Evolutionary conservation across 2,797 vertebrate genomes (phyloP), one percentile per base, ranked within the genome.

Genomic region (Galago senegalensis): DNA sequence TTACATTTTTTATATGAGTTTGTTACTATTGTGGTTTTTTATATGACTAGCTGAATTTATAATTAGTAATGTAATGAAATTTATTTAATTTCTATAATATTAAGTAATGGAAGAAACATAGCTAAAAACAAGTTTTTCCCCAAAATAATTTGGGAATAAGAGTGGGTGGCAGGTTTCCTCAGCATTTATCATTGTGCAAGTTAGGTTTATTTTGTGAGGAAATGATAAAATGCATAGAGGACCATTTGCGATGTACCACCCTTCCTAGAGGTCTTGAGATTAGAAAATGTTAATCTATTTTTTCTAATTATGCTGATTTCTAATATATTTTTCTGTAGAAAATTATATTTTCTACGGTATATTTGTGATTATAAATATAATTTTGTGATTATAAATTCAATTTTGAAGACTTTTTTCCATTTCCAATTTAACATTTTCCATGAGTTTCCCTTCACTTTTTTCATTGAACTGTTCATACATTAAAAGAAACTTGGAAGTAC

Each of bases 291-390:
- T 34, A 34, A 21, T 69, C 65, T 60, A 7, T 87, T 16, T 85
- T 88, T 77, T 67, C 65, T 82, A 40, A 40, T 29, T 84, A 53
- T n/a, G 34, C n/a, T 73, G 89, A 94, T 87, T 90, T 90, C 23
- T 75, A 87, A 20, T 67, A 27, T 23, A 87, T 84, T 92, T 91
- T 93, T 79, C 75, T 84, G 1, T 76, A 92, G 77, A 96, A 96
- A 85, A 91, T 40, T 93, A 60, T 34, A 76, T 49, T 49, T 49
- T 49, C 49, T 40, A 75, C 16, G 2, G 9, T 84, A 10, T 63
- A 79, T 31, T 82, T 76, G 37, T 73, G 20, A 75, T 53, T 95
- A 53, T 85, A 93, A 84, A 56, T 69, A 83, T 2, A 88, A 29
- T 76, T 79, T 88, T 89, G 37, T 73, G 20, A 81, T 53, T 95